phyloP scores from a whole-genome alignment of 2,888 invertebrate species.

The Aphodius sticticus region DNA sequence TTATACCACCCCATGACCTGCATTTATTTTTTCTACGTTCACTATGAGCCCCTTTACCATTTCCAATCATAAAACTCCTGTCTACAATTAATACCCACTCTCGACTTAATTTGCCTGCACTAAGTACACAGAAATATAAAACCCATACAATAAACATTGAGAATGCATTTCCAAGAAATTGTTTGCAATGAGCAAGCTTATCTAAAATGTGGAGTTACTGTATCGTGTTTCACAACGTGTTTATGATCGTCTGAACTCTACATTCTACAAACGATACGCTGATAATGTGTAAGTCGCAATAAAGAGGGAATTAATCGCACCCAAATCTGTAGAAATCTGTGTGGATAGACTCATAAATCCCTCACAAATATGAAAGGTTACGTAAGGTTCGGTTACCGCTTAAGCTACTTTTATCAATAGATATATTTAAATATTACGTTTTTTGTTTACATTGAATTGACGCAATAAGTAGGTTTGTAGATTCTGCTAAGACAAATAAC shows the following conservation, averaged over 20 bases:
- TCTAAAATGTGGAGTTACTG: not conserved
- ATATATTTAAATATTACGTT: too few species aligned
- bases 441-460: too few species aligned
- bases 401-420: not conserved
- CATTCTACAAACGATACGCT: not conserved
- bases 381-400: not conserved
- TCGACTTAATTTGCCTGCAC: too few species aligned
- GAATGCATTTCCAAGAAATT: not conserved
- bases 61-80: too few species aligned
- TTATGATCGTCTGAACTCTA: not conserved
- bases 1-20: too few species aligned
- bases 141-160: not conserved
- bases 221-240: constrained; percentile 4
- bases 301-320: not conserved
- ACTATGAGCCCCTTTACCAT: too few species aligned
- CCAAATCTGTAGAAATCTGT: not conserved
- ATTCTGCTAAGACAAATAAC: too few species aligned
- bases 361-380: not conserved
- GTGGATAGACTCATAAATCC: not conserved
- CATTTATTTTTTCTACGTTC: too few species aligned
- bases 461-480: too few species aligned
- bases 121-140: not conserved
- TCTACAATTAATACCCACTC: too few species aligned
- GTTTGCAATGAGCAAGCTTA: not conserved
- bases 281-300: not conserved